Evolutionary conservation across 2,797 vertebrate species (phyloP), one percentile per base, ranked within the genome.

Genomic region (Myripristis murdjan): DNA sequence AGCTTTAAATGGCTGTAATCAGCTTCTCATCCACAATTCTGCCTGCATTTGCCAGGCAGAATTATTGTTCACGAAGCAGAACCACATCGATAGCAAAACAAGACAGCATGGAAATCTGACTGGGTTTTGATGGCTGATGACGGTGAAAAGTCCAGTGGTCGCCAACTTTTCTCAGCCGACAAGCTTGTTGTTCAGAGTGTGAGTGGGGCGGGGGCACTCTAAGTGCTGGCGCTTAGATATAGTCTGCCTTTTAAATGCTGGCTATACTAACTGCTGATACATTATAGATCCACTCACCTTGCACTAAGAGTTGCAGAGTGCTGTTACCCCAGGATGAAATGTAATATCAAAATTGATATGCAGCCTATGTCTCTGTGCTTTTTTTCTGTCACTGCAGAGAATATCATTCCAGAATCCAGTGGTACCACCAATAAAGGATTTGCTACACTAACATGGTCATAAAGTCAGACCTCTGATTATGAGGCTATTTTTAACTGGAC

Each of bases 341-440:
- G 2, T 15, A 26, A 24, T 33, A 41, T 20, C n/a, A 10, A 24
- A 1, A 0, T 6, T 26, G 15, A 53, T 62, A 6, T 58, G 20
- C 16, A 35, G 55, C 20, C 52, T 23, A 33, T 5, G 24, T 11
- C 37, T 39, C 33, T 39, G 33, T 2, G 26, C n/a, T 31, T 59
- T 12, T 28, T 28, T 47, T n/a, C 20, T 18, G 22, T 48, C 18
- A 37, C 28, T 51, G 60, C 60, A 39, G 60, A 35, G 60, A 51
- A 51, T 52, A 51, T 49, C 33, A 35, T 7, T 35, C 33, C 33
- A 35, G 23, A 35, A 49, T 28, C 28, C 20, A 23, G n/a, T 24
- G 46, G 18, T 62, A 51, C 20, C 15, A 14, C 60, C 28, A 47
- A 43, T 24, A 43, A 9, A 43, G 43, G 31, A 48, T 51, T 59